A percentile compares a stretch with the other conserved stretches of the same genome.
Evolutionary conservation across 2,797 vertebrate genomes (phyloP).

Genomic region (Thripadectes ignobilis): DNA sequence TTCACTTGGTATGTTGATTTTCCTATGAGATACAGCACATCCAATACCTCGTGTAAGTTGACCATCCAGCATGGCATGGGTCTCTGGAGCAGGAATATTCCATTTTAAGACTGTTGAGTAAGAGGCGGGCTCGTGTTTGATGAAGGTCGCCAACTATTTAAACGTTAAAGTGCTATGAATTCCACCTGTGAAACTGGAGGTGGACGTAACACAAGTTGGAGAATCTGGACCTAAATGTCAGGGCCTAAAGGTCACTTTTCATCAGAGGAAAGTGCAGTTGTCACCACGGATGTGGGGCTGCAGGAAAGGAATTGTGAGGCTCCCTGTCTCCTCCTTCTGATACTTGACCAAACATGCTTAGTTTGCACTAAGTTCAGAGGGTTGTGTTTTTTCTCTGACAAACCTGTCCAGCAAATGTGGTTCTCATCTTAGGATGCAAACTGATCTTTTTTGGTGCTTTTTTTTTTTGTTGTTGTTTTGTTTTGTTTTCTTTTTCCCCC

Average conservation of each 20-base stretch:
- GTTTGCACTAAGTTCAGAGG: neutral
- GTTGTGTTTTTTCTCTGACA: neutral
- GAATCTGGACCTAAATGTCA: slow-evolving; percentile 55
- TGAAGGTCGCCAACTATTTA: slow-evolving; percentile 15
- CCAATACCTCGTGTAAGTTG: slow-evolving; percentile 3
- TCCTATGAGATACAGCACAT: neutral
- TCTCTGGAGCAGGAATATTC: neutral
- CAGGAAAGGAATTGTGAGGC: neutral
- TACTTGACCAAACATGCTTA: neutral
- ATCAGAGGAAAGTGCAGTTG: slow-evolving; percentile 30
- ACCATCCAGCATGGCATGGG: neutral
- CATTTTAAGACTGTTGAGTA: slow-evolving; percentile 38
- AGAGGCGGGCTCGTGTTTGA: neutral
- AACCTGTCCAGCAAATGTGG: neutral
- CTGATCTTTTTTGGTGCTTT: neutral
- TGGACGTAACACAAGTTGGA: slow-evolving; percentile 42
- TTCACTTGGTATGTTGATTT: neutral
- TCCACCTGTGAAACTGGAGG: slow-evolving; percentile 62
- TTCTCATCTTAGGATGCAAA: neutral
- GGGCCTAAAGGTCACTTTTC: slow-evolving; percentile 42
- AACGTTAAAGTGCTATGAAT: slow-evolving; percentile 9
- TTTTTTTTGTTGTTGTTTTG: neutral
- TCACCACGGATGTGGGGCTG: neutral
- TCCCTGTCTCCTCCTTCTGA: neutral
- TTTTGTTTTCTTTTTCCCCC: neutral